phyloP scores from a whole-genome alignment of 2,888 invertebrate species.

The Sphaerophoria taeniata region DNA sequence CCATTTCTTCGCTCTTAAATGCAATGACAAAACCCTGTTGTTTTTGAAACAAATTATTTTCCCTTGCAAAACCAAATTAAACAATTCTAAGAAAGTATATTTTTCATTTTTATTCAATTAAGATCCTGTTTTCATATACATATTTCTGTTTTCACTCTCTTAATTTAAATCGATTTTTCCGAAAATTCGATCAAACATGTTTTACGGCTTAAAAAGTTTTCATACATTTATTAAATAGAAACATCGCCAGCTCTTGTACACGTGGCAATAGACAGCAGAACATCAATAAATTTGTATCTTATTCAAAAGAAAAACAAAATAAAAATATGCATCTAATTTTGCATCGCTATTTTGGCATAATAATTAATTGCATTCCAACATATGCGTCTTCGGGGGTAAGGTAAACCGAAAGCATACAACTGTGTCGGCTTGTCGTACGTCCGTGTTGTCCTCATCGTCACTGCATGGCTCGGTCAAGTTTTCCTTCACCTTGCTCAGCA shows the following conservation, averaged over 20 bases:
- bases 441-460: not conserved
- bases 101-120: too few relatives aligned
- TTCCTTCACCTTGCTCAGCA: not conserved
- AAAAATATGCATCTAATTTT: slow-evolving; percentile 36
- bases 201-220: not conserved
- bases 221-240: slow-evolving; percentile 20
- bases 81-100: too few relatives aligned
- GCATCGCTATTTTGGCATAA: slow-evolving; percentile 49
- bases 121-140: too few relatives aligned
- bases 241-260: slow-evolving; percentile 22
- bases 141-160: too few relatives aligned
- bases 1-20: too few relatives aligned
- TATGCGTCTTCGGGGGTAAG: slow-evolving; percentile 45
- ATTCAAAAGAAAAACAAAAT: not conserved
- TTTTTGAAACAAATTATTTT: too few relatives aligned
- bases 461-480: not conserved
- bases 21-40: too few relatives aligned
- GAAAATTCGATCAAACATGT: not conserved
- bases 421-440: slow-evolving; percentile 11
- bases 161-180: too few relatives aligned
- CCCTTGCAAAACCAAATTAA: too few relatives aligned
- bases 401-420: slow-evolving; percentile 27
- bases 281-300: not conserved
- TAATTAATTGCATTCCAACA: slow-evolving; percentile 61
- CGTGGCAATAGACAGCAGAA: not conserved